These are phyloP conservation scores for Scolopax bukidnonensis DNA, from an alignment of 2,797 vertebrate species.

Conservation along the genomic window DNA sequence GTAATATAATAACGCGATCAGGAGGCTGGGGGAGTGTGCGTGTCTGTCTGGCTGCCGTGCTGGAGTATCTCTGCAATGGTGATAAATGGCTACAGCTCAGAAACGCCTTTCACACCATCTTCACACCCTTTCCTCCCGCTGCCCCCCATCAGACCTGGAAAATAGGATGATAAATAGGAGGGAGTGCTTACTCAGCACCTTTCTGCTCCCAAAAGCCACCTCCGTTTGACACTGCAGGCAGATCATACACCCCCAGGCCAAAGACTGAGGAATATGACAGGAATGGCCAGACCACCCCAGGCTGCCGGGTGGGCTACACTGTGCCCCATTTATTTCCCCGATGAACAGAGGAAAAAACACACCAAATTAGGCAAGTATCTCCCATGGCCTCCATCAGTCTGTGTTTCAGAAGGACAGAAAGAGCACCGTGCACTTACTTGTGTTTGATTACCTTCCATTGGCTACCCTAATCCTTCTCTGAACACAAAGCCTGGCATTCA, in stretches of 20 bases:
- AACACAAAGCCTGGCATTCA: neutral
- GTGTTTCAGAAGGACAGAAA: neutral
- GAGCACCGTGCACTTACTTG: neutral
- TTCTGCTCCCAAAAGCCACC: neutral
- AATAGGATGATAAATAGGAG: neutral
- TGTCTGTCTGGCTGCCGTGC: constrained; percentile 4
- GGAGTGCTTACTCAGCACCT: neutral
- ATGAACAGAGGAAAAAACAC: neutral
- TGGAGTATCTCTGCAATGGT: neutral
- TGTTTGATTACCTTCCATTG: neutral
- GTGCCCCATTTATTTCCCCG: neutral
- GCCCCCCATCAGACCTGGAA: neutral
- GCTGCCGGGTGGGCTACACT: neutral
- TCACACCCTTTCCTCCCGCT: neutral
- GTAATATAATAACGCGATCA: neutral
- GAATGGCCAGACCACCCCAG: neutral
- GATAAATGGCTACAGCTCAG: neutral
- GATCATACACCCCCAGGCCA: neutral
- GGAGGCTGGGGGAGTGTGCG: neutral
- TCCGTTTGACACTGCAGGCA: neutral
- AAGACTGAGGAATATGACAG: neutral
- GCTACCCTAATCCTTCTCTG: neutral
- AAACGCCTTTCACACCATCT: neutral
- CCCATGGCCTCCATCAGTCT: neutral
- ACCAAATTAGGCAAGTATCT: neutral